Conservation (phyloP, 2,888 invertebrate species). For the Aphrophora alni region DNA sequence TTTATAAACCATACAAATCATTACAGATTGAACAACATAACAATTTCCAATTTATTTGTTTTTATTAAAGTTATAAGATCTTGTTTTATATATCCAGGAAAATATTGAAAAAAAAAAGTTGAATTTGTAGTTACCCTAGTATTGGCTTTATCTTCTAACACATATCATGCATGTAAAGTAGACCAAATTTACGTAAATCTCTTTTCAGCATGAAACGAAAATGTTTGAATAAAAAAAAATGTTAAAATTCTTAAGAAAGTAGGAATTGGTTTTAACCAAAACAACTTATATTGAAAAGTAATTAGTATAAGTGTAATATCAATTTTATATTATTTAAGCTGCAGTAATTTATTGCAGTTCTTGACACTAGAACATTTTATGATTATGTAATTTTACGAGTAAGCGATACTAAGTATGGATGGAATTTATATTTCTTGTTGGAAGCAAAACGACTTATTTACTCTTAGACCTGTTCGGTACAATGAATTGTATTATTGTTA, state of each 20-base stretch:
- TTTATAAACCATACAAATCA: too few relatives aligned
- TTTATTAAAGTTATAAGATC: too few relatives aligned
- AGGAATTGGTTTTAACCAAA: background rate
- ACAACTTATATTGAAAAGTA: background rate
- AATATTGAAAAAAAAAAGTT: background rate
- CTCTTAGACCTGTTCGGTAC: background rate
- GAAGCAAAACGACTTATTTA: background rate
- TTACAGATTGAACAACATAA: too few relatives aligned
- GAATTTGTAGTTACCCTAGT: background rate
- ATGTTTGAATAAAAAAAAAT: background rate
- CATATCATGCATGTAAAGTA: constrained; percentile 5
- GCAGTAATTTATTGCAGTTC: background rate
- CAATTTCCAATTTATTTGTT: too few relatives aligned
- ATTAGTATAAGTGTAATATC: background rate
- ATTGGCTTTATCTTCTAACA: background rate
- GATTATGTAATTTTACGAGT: background rate
- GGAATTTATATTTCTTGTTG: background rate
- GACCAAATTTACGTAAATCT: background rate
- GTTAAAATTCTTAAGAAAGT: background rate
- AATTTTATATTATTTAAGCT: background rate
- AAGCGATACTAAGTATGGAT: background rate
- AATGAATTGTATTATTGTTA: background rate
- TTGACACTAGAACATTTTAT: background rate
- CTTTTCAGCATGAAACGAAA: background rate
- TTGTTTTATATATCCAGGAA: background rate